Percentiles rank a stretch among this genome's conserved stretches.
These are phyloP conservation scores for Elgonia sp. DNA, from an alignment of 2,888 invertebrate species.

Conservation along the genomic window DNA sequence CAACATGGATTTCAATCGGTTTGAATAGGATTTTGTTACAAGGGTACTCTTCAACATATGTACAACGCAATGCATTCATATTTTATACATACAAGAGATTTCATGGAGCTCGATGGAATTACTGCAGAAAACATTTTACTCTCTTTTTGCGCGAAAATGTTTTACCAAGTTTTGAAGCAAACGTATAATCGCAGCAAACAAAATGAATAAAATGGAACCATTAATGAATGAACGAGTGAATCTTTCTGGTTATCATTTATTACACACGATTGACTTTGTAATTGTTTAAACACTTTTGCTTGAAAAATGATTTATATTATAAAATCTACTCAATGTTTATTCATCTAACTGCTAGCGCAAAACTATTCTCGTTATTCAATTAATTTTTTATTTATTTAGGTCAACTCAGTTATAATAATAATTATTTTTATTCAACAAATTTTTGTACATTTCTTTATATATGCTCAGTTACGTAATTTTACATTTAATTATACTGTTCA, in stretches of 20 bases:
- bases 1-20: not conserved
- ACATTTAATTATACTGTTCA: too few relatives aligned
- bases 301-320: not conserved
- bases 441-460: too few relatives aligned
- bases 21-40: constrained; percentile 4
- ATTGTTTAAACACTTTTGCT: not conserved
- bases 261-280: not conserved
- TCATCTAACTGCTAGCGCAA: not conserved
- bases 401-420: not conserved
- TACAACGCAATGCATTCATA: not conserved
- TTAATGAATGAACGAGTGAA: too few relatives aligned
- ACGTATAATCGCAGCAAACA: too few relatives aligned
- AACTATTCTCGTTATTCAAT: constrained; percentile 2
- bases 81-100: constrained; percentile 3
- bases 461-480: too few relatives aligned
- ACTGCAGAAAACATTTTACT: constrained; percentile 12
- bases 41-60: not conserved
- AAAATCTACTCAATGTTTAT: not conserved
- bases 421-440: too few relatives aligned
- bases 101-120: not conserved
- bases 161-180: too few relatives aligned
- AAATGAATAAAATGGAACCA: too few relatives aligned
- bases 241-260: too few relatives aligned
- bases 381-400: not conserved
- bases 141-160: not conserved